Percentiles rank a stretch among this genome's conserved stretches.
Evolutionary conservation across 1,140 invertebrate species (phyloP).

Genomic region (Elymnias hypermnestra): DNA sequence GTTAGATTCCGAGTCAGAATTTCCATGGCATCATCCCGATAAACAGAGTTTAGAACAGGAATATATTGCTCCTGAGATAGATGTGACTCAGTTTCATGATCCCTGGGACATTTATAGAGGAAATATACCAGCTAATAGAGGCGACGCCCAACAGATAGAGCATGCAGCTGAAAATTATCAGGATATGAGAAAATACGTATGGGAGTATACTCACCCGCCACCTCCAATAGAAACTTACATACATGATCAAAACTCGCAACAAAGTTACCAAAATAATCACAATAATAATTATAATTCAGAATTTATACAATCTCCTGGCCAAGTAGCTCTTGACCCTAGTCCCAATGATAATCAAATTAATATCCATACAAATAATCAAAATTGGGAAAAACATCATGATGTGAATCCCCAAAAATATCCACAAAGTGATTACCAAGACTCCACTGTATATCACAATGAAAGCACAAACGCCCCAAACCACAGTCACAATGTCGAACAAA

Average conservation of each 20-base stretch:
- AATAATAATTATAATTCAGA: no score
- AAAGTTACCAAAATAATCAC: no score
- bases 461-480: neutral
- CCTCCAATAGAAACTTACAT: slow-evolving; percentile 2
- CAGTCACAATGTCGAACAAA: neutral
- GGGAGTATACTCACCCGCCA: slow-evolving; percentile 35
- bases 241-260: slow-evolving; percentile 1
- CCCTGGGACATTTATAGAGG: slow-evolving; percentile 77
- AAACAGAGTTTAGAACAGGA: slow-evolving; percentile 33
- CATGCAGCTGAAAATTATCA: slow-evolving; percentile 32
- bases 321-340: no score
- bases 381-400: no score
- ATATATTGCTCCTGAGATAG: slow-evolving; percentile 25
- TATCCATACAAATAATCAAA: no score
- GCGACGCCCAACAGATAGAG: slow-evolving; percentile 17
- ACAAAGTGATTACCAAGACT: no score
- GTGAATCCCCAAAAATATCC: neutral
- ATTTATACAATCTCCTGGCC: no score
- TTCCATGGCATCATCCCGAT: slow-evolving; percentile 66
- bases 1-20: slow-evolving; percentile 61
- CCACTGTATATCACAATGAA: slow-evolving; percentile 1
- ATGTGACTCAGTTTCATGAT: slow-evolving; percentile 76
- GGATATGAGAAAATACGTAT: slow-evolving; percentile 48
- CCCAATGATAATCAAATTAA: no score
- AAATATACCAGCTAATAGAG: slow-evolving; percentile 37